Conservation (phyloP, 2,888 invertebrate genomes). For the Ochropacha duplaris region DNA sequence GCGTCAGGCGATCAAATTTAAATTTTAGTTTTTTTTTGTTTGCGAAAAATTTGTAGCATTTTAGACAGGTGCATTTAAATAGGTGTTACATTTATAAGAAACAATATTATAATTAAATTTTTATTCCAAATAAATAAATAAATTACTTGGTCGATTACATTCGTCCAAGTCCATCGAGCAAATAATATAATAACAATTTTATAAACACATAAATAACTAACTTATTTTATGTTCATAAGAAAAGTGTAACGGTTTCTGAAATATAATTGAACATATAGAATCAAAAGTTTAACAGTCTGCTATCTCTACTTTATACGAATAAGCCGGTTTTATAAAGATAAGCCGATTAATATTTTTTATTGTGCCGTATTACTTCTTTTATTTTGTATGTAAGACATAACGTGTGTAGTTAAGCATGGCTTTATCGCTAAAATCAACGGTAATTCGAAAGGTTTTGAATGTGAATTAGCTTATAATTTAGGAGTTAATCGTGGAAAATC, state of each 20-base stretch:
- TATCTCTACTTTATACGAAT: slow-evolving; percentile 63
- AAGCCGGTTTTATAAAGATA: slow-evolving; percentile 81
- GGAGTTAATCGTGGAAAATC: slow-evolving; percentile 40
- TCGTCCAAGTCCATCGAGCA: too few relatives aligned
- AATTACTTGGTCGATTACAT: too few relatives aligned
- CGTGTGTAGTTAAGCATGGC: slow-evolving; percentile 51
- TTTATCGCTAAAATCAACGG: slow-evolving; percentile 64
- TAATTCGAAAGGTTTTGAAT: slow-evolving; percentile 48
- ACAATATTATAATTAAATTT: too few relatives aligned
- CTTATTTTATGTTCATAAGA: too few relatives aligned
- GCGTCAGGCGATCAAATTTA: slow-evolving; percentile 38
- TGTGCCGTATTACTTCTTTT: slow-evolving; percentile 69
- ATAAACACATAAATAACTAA: too few relatives aligned
- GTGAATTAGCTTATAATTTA: slow-evolving; percentile 45
- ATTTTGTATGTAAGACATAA: slow-evolving; percentile 64
- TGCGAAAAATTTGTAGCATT: background rate
- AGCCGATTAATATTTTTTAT: slow-evolving; percentile 81
- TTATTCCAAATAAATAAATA: too few relatives aligned
- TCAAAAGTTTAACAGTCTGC: slow-evolving; percentile 26
- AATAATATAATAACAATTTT: too few relatives aligned
- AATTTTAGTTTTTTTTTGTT: slow-evolving; percentile 3
- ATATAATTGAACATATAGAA: background rate
- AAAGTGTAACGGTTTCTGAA: background rate
- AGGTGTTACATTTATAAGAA: too few relatives aligned
- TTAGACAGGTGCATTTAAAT: too few relatives aligned